phyloP scores from a whole-genome alignment of 2,113 vertebrate species.

The Proteles cristata region DNA sequence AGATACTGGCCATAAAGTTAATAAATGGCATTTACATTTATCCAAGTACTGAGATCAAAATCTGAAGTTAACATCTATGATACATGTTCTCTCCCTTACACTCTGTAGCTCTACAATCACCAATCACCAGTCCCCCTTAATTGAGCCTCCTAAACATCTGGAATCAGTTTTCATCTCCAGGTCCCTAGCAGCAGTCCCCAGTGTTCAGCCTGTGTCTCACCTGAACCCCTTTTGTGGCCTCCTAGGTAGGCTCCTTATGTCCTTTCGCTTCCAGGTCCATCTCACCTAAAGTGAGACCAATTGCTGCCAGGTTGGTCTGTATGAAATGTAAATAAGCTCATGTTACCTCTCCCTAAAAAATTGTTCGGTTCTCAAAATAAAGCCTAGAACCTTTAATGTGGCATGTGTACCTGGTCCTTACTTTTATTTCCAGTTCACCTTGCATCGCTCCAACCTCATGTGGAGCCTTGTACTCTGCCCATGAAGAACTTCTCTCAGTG shows the following conservation, averaged over 20 bases:
- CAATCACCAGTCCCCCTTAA: background rate
- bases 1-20: background rate
- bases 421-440: background rate
- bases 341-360: background rate
- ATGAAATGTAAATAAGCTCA: background rate
- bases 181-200: background rate
- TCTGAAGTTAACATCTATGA: background rate
- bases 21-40: background rate
- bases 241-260: background rate
- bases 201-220: background rate
- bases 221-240: background rate
- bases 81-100: background rate
- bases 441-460: background rate
- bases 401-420: background rate
- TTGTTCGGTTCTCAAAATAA: background rate
- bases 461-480: background rate
- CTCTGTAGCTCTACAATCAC: background rate
- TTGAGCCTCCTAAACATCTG: background rate
- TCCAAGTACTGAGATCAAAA: background rate
- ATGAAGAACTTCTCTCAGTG: background rate
- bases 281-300: background rate
- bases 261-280: background rate
- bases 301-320: background rate
- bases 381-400: background rate
- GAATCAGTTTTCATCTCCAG: background rate